Evolutionary conservation across 2,888 invertebrate species (phyloP).

Genomic region (Arrhopalites spinosus): DNA sequence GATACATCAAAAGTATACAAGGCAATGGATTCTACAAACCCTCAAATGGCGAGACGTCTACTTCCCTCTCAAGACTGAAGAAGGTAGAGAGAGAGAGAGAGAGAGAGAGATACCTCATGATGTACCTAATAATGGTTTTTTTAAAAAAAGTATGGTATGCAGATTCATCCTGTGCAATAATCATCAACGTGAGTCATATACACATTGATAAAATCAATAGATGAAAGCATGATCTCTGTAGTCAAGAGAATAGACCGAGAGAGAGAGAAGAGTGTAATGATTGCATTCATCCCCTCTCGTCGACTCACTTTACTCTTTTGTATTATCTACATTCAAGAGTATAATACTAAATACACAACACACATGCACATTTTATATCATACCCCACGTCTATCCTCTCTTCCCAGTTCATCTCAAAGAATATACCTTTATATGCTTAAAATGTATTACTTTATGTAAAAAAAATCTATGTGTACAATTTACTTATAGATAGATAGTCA

Average conservation of each 20-base stretch:
- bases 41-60: neutral
- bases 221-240: conserved; percentile 41
- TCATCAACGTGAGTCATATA: conserved; percentile 51
- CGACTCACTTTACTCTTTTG: neutral
- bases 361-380: neutral
- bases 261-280: conserved; percentile 18
- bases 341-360: neutral
- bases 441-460: too few species aligned
- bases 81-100: neutral
- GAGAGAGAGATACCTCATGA: conserved; percentile 10
- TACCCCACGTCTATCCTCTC: neutral
- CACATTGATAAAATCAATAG: conserved; percentile 46
- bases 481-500: too few species aligned
- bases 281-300: conserved; percentile 37
- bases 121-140: conserved; percentile 13
- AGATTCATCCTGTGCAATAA: conserved; percentile 49
- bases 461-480: conserved; percentile 9
- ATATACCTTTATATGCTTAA: too few species aligned
- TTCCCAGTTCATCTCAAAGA: neutral
- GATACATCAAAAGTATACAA: too few species aligned
- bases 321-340: neutral
- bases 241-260: neutral
- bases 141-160: conserved; percentile 46
- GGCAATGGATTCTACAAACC: too few species aligned
- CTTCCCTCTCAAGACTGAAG: neutral